Percentiles rank a stretch among this genome's conserved stretches.
Conservation (phyloP, 2,797 vertebrate genomes). For the Chanos chanos region DNA sequence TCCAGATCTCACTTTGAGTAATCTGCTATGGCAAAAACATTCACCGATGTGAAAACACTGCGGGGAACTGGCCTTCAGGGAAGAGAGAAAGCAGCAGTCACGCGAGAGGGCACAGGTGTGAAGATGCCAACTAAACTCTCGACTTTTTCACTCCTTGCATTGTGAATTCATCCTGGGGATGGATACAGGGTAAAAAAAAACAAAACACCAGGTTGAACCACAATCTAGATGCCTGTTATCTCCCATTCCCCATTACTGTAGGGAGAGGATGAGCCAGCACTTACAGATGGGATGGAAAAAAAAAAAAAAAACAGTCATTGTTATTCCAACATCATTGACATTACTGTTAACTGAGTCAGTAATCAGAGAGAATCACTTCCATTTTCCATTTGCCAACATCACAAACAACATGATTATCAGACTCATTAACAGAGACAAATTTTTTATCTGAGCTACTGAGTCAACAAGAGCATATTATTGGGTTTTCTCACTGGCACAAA, state of each 20-base stretch:
- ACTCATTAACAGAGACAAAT: conserved; percentile 35
- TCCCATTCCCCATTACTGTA: too few relatives aligned
- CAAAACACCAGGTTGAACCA: conserved; percentile 51
- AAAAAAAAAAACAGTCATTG: conserved; percentile 4
- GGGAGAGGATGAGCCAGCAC: conserved; percentile 5
- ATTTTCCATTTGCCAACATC: conserved; percentile 42
- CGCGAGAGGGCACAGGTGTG: conserved; percentile 53
- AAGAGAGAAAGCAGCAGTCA: conserved; percentile 39
- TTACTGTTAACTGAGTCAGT: conserved; percentile 9
- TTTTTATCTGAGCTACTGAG: conserved; percentile 32
- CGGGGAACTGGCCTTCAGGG: conserved; percentile 48
- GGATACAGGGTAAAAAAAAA: conserved; percentile 49
- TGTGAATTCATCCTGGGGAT: conserved; percentile 41
- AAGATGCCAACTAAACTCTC: conserved; percentile 57
- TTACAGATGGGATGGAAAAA: not conserved
- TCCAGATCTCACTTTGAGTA: not conserved
- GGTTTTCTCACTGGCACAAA: conserved; percentile 33
- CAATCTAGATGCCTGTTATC: conserved; percentile 47
- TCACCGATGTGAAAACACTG: conserved; percentile 44
- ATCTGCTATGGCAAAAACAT: not conserved
- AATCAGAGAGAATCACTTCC: conserved; percentile 21
- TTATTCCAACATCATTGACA: not conserved
- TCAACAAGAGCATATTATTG: conserved; percentile 39
- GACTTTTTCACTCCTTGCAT: conserved; percentile 55
- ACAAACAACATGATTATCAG: conserved; percentile 45